These are phyloP conservation scores for Listronotus oregonensis DNA, from an alignment of 1,140 invertebrate genomes.

Conservation along the genomic window DNA sequence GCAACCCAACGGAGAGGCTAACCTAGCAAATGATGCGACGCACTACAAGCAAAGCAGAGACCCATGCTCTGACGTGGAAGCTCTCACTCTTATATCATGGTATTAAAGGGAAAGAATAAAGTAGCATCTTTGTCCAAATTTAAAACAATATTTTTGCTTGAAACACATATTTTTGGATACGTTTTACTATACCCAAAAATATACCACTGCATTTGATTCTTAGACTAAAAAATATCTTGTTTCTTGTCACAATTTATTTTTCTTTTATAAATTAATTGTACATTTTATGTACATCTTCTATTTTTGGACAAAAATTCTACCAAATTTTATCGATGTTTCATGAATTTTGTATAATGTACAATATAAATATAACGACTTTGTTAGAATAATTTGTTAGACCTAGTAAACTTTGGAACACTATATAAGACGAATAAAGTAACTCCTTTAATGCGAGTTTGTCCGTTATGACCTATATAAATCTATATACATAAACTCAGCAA, in stretches of 20 bases:
- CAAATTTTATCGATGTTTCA: constrained; percentile 24
- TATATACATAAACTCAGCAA: constrained; percentile 40
- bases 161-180: too few relatives aligned
- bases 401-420: constrained; percentile 47
- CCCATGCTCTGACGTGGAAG: constrained; percentile 53
- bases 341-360: constrained; percentile 34
- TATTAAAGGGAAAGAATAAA: constrained; percentile 54
- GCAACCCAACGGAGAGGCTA: constrained; percentile 53
- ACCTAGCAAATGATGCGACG: constrained; percentile 49
- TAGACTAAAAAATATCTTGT: too few relatives aligned
- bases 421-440: constrained; percentile 49
- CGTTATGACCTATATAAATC: constrained; percentile 42
- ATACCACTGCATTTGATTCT: too few relatives aligned
- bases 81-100: constrained; percentile 54
- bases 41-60: constrained; percentile 53
- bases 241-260: too few relatives aligned
- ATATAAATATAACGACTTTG: constrained; percentile 42
- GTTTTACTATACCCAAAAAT: too few relatives aligned
- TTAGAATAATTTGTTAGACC: constrained; percentile 45
- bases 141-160: too few relatives aligned
- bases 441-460: constrained; percentile 46
- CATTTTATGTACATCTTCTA: too few relatives aligned
- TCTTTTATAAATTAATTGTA: too few relatives aligned
- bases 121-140: constrained; percentile 21
- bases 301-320: constrained; percentile 19